phyloP scores from a whole-genome alignment of 2,113 vertebrate species.

The Bufo gargarizans region DNA sequence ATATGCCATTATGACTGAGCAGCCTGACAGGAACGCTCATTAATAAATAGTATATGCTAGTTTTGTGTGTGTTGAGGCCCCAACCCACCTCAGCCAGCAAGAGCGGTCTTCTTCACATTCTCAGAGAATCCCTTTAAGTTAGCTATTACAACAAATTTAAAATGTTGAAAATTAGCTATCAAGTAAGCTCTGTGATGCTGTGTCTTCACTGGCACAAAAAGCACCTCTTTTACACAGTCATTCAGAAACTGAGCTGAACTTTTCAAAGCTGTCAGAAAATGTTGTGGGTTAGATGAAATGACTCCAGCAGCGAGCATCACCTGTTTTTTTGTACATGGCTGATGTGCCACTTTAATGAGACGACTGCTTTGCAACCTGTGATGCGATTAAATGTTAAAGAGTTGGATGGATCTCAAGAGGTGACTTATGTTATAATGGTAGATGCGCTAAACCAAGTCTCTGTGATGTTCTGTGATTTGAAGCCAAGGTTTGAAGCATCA shows the following conservation, averaged over 20 bases:
- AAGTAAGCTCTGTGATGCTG: neutral
- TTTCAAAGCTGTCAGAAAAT: constrained; percentile 47
- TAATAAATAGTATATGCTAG: no score
- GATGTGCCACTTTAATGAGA: constrained; percentile 30
- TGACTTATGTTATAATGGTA: constrained; percentile 37
- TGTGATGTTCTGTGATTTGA: constrained; percentile 27
- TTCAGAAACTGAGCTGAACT: constrained; percentile 37
- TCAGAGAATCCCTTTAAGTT: no score
- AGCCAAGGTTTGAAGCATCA: constrained; percentile 7
- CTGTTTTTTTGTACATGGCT: constrained; percentile 29
- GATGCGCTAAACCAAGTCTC: constrained; percentile 19
- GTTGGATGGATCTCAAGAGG: constrained; percentile 28
- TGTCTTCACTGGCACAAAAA: neutral
- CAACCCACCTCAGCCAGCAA: no score
- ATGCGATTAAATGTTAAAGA: constrained; percentile 52
- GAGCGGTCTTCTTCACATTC: no score
- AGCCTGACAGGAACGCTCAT: no score
- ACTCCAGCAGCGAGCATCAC: constrained; percentile 51
- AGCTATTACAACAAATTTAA: neutral
- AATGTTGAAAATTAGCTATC: neutral
- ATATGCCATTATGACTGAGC: no score
- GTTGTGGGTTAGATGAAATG: constrained; percentile 44
- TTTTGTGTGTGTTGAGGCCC: no score
- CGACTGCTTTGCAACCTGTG: constrained; percentile 28
- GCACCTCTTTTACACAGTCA: constrained; percentile 10